Evolutionary conservation across 1,140 invertebrate genomes (phyloP).

Genomic region (Hypsibius dujardini): DNA sequence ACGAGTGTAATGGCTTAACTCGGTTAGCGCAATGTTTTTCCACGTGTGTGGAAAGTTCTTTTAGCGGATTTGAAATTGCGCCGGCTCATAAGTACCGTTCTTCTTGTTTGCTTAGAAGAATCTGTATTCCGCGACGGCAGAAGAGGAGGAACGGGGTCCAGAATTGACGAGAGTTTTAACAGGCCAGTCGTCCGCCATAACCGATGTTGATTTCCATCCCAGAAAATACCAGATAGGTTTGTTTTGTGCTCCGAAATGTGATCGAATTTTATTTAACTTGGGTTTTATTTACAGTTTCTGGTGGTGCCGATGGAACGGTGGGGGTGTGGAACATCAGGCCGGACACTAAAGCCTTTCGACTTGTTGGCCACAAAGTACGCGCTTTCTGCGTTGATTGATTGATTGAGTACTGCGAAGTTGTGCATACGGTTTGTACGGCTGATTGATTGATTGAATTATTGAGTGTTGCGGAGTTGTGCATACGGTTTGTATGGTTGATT

Average conservation of each 20-base stretch:
- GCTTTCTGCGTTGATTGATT: background rate
- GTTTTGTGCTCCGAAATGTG: background rate
- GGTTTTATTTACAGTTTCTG: background rate
- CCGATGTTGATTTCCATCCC: background rate
- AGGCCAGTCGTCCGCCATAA: background rate
- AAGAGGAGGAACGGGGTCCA: background rate
- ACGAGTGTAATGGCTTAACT: too few relatives aligned
- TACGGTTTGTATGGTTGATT: background rate
- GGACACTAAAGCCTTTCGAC: background rate
- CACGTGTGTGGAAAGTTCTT: too few relatives aligned
- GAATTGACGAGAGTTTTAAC: background rate
- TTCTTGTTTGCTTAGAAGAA: too few relatives aligned
- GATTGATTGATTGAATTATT: background rate
- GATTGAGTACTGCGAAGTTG: background rate
- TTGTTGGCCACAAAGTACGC: background rate
- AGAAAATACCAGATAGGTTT: constrained; percentile 10
- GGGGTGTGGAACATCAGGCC: constrained; percentile 3
- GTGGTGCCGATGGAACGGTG: background rate
- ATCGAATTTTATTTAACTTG: background rate
- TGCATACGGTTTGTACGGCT: background rate
- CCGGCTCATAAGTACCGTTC: too few relatives aligned
- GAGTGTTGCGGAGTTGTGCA: background rate
- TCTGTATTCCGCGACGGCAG: background rate
- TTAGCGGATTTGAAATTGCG: too few relatives aligned
- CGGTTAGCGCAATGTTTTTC: too few relatives aligned